A percentile compares a stretch with the other conserved stretches of the same genome.
These are phyloP conservation scores for Sebastes miniatus DNA, from an alignment of 2,797 vertebrate species.

Conservation along the genomic window DNA sequence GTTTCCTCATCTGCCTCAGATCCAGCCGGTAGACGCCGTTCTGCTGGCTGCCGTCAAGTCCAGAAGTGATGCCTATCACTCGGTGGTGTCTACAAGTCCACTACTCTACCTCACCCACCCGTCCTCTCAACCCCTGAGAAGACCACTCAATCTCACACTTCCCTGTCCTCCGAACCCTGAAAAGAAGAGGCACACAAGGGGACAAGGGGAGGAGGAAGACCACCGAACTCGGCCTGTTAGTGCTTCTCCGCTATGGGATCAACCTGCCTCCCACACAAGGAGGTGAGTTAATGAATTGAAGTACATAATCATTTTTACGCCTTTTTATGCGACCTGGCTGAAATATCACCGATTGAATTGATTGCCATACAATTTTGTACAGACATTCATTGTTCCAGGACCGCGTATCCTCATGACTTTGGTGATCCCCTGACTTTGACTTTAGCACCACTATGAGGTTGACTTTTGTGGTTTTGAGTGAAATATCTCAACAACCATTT, in stretches of 20 bases:
- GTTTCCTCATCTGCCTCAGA: constrained; percentile 68
- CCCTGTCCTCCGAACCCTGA: constrained; percentile 86
- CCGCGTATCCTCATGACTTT: too few relatives aligned
- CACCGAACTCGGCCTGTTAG: constrained; percentile 19
- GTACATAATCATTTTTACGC: neutral
- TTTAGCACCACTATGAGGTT: too few relatives aligned
- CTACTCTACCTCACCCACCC: constrained; percentile 85
- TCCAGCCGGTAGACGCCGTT: constrained; percentile 85
- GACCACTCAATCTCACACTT: constrained; percentile 80
- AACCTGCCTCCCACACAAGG: constrained; percentile 5
- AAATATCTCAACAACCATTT: too few relatives aligned
- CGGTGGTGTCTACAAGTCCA: constrained; percentile 83
- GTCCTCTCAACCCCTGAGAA: constrained; percentile 79
- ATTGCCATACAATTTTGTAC: too few relatives aligned
- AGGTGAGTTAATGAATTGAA: constrained; percentile 44
- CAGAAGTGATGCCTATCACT: constrained; percentile 76
- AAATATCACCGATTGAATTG: too few relatives aligned
- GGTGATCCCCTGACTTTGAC: too few relatives aligned
- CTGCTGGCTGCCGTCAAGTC: constrained; percentile 82
- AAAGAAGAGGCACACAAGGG: constrained; percentile 64
- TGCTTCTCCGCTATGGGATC: constrained; percentile 47
- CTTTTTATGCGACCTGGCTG: too few relatives aligned
- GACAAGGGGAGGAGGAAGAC: constrained; percentile 45
- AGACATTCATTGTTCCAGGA: too few relatives aligned
- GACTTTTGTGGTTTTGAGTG: too few relatives aligned